Percentiles rank a stretch among this genome's conserved stretches.
Evolutionary conservation across 2,888 invertebrate species (phyloP).

Genomic region (Polymixis lichenea): DNA sequence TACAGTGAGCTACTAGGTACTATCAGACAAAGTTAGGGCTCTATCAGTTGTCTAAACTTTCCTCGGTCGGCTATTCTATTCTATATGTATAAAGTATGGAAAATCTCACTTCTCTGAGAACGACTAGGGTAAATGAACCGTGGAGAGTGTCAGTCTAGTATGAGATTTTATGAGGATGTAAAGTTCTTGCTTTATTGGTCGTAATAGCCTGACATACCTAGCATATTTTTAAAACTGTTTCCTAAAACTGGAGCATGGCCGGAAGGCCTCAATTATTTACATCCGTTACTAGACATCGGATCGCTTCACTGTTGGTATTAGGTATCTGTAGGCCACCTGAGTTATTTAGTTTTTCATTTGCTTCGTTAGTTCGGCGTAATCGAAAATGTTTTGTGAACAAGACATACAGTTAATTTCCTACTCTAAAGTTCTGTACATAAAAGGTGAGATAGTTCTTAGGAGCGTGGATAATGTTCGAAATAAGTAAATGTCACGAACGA

Average conservation of each 20-base stretch:
- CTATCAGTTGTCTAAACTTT: conserved; percentile 73
- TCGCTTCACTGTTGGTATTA: conserved; percentile 50
- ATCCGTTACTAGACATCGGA: conserved; percentile 52
- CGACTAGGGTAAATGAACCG: conserved; percentile 43
- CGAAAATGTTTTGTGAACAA: conserved; percentile 20
- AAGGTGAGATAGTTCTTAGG: conserved; percentile 4
- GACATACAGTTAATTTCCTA: conserved; percentile 10
- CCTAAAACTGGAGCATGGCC: conserved; percentile 74
- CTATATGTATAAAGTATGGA: conserved; percentile 59
- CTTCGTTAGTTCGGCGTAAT: conserved; percentile 29
- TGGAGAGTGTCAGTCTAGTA: conserved; percentile 22
- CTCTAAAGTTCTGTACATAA: conserved; percentile 1
- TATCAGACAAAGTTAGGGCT: conserved; percentile 69
- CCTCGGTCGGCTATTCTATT: conserved; percentile 55
- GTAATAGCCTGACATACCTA: conserved; percentile 52
- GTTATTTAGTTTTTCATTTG: conserved; percentile 38
- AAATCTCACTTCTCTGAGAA: conserved; percentile 57
- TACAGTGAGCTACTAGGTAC: conserved; percentile 58
- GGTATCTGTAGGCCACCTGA: conserved; percentile 33
- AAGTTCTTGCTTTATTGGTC: conserved; percentile 64
- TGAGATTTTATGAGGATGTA: conserved; percentile 38
- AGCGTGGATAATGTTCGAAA: background rate
- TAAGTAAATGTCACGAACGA: conserved; percentile 12
- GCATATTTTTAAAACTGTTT: conserved; percentile 74
- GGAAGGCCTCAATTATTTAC: conserved; percentile 77